Percentiles rank a stretch among this genome's conserved stretches.
phyloP scores from a whole-genome alignment of 1,140 invertebrate genomes.

The Luehdorfia chinensis region DNA sequence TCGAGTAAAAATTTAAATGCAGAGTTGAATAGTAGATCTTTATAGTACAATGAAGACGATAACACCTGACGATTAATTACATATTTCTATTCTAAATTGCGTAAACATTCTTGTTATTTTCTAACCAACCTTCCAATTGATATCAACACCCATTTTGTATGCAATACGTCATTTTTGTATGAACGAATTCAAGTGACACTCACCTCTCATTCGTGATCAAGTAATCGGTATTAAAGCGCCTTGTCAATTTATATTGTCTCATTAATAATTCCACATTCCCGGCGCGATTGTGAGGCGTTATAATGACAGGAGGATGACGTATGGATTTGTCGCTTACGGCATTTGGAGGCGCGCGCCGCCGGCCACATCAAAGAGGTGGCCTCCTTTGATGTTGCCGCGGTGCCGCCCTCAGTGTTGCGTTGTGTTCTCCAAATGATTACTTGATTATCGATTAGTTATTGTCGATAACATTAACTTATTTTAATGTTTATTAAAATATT shows the following conservation, averaged over 20 bases:
- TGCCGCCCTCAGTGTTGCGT: conserved; percentile 38
- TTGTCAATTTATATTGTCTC: conserved; percentile 76
- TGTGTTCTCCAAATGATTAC: conserved; percentile 8
- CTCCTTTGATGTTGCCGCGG: conserved; percentile 72
- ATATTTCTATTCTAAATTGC: too few species aligned
- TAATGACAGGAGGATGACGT: conserved; percentile 76
- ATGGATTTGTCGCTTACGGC: conserved; percentile 76
- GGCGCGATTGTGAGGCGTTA: conserved; percentile 70
- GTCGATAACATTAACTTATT: too few species aligned
- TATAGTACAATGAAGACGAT: too few species aligned
- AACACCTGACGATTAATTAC: too few species aligned
- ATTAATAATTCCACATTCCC: conserved; percentile 75
- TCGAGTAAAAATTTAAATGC: too few species aligned
- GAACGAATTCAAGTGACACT: conserved; percentile 29
- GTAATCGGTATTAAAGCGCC: conserved; percentile 64
- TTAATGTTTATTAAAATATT: too few species aligned
- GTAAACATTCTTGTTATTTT: too few species aligned
- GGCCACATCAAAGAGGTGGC: conserved; percentile 75
- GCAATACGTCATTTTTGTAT: background rate
- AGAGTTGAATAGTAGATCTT: too few species aligned
- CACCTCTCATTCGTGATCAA: conserved; percentile 31
- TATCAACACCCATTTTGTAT: background rate
- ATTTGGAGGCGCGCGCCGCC: conserved; percentile 71
- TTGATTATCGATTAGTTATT: conserved; percentile 28
- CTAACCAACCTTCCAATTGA: too few species aligned